These are phyloP conservation scores for Lasioglossum marginatum DNA, from an alignment of 2,888 invertebrate genomes.

Conservation along the genomic window DNA sequence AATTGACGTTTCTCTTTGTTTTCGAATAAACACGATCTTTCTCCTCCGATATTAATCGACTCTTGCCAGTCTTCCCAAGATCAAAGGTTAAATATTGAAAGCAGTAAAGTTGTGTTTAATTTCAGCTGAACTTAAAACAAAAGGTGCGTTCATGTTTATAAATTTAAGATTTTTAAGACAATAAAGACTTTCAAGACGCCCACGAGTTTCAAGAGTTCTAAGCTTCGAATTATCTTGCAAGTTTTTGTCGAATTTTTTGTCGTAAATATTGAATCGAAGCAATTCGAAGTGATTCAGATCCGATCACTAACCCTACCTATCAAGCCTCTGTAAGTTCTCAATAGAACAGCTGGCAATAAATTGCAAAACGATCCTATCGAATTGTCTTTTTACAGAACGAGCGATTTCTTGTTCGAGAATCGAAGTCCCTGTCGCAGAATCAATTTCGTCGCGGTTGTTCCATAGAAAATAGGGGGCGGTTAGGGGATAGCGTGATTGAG, in stretches of 20 bases:
- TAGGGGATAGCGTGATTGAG: not conserved
- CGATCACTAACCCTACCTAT: not conserved
- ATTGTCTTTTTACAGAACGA: not conserved
- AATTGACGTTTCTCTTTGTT: too few relatives aligned
- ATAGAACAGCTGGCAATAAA: not conserved
- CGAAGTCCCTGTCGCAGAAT: not conserved
- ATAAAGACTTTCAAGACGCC: too few relatives aligned
- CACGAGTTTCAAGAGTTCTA: too few relatives aligned
- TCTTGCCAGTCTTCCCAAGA: not conserved
- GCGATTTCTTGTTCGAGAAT: slow-evolving; percentile 5
- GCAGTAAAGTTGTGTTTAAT: not conserved
- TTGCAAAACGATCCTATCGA: not conserved
- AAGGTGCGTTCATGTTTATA: not conserved
- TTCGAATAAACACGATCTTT: not conserved
- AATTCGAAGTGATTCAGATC: too few relatives aligned
- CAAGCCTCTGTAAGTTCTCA: not conserved
- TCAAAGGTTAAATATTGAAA: not conserved
- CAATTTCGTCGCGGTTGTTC: slow-evolving; percentile 22
- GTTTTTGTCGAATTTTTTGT: too few relatives aligned
- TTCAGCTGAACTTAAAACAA: not conserved
- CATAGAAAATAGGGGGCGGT: not conserved
- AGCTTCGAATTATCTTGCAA: too few relatives aligned
- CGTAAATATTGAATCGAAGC: too few relatives aligned
- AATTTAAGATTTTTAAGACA: too few relatives aligned
- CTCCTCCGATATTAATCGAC: not conserved